Evolutionary conservation across 2,888 invertebrate genomes (phyloP), one percentile per base, ranked within the genome.

Genomic region (Hydropsyche betteni): DNA sequence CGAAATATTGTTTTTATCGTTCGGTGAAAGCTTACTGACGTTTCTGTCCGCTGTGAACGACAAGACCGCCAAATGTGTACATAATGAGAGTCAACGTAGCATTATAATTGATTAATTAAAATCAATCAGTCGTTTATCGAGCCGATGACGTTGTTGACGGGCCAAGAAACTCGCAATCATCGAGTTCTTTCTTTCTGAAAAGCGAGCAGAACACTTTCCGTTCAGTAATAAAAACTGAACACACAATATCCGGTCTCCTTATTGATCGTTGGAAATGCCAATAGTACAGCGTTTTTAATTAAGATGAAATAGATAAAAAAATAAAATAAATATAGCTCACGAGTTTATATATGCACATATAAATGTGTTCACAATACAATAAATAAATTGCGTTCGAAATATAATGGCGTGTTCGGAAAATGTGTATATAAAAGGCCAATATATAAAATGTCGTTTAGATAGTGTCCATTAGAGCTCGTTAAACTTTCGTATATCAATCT

Each of bases 401-500:
- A 61, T 61, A 61, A 44, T 44, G 44, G 44, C 44, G 44, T 44
- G 44, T 44, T 44, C 61, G 44, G 24, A 61, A 61, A 16, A 33
- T 61, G 16, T 64, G 34, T 64, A 36, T 64, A n/a, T 64, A 64
- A 64, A 64, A 64, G 64, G 64, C 64, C 64, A 64, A 64, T 64
- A 64, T 64, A 64, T 64, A 64, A 64, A 64, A 64, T 64, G 64
- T 64, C 64, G 64, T 64, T 64, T 64, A 64, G 64, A 64, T 64
- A 64, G 64, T 64, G 64, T 64, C 64, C 64, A 64, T 64, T 64
- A 64, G 64, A 36, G 64, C 64, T 64, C 64, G 64, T 64, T 64
- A 64, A 64, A 64, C 64, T 64, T 64, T 64, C 64, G 64, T 64
- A 64, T 64, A 64, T 64, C 64, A 64, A 64, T 64, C 64, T 64